A percentile compares a stretch with the other conserved stretches of the same genome.
These are phyloP conservation scores for Cryptocephalus moraei DNA, from an alignment of 2,888 invertebrate species.

Conservation along the genomic window DNA sequence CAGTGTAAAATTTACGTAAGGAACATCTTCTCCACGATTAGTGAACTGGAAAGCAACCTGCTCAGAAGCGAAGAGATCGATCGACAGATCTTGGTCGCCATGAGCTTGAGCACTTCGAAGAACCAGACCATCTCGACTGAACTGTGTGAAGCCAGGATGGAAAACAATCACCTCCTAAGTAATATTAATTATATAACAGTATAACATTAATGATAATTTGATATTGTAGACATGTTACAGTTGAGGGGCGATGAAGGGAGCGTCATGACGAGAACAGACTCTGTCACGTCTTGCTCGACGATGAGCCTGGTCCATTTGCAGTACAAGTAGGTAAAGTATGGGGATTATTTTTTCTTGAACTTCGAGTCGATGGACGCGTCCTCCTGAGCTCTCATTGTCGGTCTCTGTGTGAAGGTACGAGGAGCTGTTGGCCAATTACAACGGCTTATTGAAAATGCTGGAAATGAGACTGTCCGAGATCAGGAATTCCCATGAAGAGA, in stretches of 20 bases:
- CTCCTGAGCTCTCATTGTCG: neutral
- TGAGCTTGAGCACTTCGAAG: constrained; percentile 21
- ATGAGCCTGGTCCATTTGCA: constrained; percentile 47
- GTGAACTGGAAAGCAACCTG: constrained; percentile 22
- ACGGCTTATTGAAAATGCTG: constrained; percentile 29
- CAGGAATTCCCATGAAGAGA: constrained; percentile 26
- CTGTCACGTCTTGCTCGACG: constrained; percentile 41
- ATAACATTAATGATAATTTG: neutral
- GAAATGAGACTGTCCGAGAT: constrained; percentile 27
- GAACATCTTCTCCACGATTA: constrained; percentile 7
- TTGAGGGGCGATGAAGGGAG: constrained; percentile 8
- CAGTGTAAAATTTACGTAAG: constrained; percentile 10
- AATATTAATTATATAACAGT: constrained; percentile 3
- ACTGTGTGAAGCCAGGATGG: constrained; percentile 26
- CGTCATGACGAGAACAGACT: constrained; percentile 9
- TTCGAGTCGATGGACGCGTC: neutral
- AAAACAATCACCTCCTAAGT: constrained; percentile 29
- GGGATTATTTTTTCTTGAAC: neutral
- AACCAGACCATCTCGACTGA: constrained; percentile 21
- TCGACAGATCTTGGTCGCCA: constrained; percentile 21
- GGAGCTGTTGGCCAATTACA: constrained; percentile 28
- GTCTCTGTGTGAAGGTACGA: constrained; percentile 25
- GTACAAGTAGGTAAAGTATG: constrained; percentile 39
- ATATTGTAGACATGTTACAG: constrained; percentile 24
- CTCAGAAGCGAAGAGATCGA: constrained; percentile 23